Evolutionary conservation across 2,113 vertebrate genomes (phyloP), one percentile per base, ranked within the genome.

Genomic region (Centropristis striata): DNA sequence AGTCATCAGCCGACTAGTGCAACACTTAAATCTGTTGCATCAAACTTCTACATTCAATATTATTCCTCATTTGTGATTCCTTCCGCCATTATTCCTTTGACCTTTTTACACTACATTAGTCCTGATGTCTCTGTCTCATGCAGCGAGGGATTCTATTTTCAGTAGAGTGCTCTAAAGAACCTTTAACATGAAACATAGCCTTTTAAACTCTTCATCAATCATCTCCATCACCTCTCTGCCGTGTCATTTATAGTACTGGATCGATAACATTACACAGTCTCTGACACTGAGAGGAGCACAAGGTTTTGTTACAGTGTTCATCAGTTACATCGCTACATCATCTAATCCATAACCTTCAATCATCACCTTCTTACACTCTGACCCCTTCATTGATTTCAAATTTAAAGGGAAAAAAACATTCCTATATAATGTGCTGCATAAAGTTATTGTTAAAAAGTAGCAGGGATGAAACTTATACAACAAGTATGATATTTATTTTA

Each of bases 141-240:
- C 36, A 59, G 10, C 25, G 3, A 66, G 42, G n/a, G 53, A 13
- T 67, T 71, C 65, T 71, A 44, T 78, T 80, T 75, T 70, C 65
- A 71, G 76, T 15, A 42, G 28, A 70, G 59, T 23, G 41, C 4
- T 77, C 59, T 54, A n/a, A 57, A 63, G 20, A 85, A 64, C n/a
- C 61, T 84, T 63, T 21, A 66, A 63, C 12, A 13, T 71, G 39
- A 83, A 53, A 46, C 2, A 53, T 46, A 37, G 36, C 46, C 47
- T 51, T 78, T 75, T 61, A 66, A 67, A 77, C 42, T 47, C 13
- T 14, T 25, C 73, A 63, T 80, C 66, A 71, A 36, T 72, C 58
- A 71, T 73, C 13, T 60, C 32, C 42, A 74, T 51, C 61, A 46
- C 64, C 57, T 67, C 66, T 67, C 44, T 53, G 59, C 36, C 1